A percentile compares a stretch with the other conserved stretches of the same genome.
phyloP scores from a whole-genome alignment of 2,888 invertebrate species.

The Agrochola macilenta region DNA sequence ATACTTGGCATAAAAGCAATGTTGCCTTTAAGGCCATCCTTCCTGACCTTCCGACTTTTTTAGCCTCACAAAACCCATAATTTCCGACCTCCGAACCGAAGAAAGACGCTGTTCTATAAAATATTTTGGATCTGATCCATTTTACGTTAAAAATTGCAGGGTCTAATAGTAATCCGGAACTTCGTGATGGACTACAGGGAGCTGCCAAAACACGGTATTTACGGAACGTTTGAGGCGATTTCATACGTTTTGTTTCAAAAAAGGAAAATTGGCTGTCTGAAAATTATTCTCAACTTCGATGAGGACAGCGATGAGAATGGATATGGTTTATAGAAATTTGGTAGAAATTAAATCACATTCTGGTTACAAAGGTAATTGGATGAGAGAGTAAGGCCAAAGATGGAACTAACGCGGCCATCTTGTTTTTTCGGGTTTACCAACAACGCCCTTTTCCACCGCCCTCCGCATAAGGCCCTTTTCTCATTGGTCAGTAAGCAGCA shows the following conservation, averaged over 20 bases:
- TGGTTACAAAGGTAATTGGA: neutral
- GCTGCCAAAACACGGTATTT: constrained; percentile 13
- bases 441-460: no score
- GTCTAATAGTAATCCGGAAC: neutral
- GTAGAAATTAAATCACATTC: neutral
- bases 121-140: neutral
- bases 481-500: no score
- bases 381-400: no score
- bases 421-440: neutral
- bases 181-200: constrained; percentile 46
- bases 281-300: constrained; percentile 30
- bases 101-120: neutral
- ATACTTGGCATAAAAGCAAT: neutral
- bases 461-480: no score
- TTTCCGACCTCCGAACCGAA: no score
- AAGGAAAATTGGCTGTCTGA: neutral
- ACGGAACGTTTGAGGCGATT: constrained; percentile 27
- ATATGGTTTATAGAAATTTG: neutral
- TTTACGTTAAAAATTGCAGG: constrained; percentile 21
- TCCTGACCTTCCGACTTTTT: neutral
- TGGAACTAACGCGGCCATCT: neutral
- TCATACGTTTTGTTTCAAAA: neutral
- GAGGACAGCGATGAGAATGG: constrained; percentile 9
- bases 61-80: neutral
- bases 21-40: neutral